Evolutionary conservation across 2,888 invertebrate genomes (phyloP), one percentile per base, ranked within the genome.

Genomic region (Argyresthia goedartella): DNA sequence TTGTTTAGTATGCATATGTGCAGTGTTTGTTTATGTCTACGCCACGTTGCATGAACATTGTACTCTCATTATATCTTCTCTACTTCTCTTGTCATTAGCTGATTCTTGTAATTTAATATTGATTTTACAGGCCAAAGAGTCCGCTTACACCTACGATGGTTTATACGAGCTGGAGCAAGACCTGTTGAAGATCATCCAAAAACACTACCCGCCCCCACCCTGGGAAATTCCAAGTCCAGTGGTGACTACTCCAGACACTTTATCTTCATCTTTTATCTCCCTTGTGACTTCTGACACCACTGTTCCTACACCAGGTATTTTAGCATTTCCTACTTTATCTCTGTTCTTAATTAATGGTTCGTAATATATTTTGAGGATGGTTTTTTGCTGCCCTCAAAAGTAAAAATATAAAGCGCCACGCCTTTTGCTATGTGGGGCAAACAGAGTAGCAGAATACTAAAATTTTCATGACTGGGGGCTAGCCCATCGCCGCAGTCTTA

Each of bases 291-390:
- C 85, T 0, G 71, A 69, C 1, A 75, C 76, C 0, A 85, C 85
- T 0, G 48, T 81, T 1, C 77, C 84, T 1, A 84, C 84, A 1
- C 84, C 84, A 65, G 85, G 85, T 84, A 57, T n/a, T n/a, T n/a
- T n/a, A n/a, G n/a, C n/a, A n/a, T n/a, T n/a, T n/a, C n/a, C n/a
- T n/a, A n/a, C n/a, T n/a, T n/a, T n/a, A n/a, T n/a, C n/a, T n/a
- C n/a, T n/a, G n/a, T n/a, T n/a, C n/a, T n/a, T n/a, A n/a, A n/a
- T n/a, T n/a, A n/a, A n/a, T n/a, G n/a, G n/a, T n/a, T n/a, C n/a
- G n/a, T n/a, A n/a, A n/a, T n/a, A n/a, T n/a, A n/a, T n/a, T n/a
- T n/a, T n/a, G n/a, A n/a, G n/a, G n/a, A n/a, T n/a, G n/a, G n/a
- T n/a, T n/a, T n/a, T n/a, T n/a, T n/a, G n/a, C n/a, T n/a, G n/a